Evolutionary conservation across 2,113 vertebrate genomes (phyloP).

Genomic region (Ellobius talpinus): DNA sequence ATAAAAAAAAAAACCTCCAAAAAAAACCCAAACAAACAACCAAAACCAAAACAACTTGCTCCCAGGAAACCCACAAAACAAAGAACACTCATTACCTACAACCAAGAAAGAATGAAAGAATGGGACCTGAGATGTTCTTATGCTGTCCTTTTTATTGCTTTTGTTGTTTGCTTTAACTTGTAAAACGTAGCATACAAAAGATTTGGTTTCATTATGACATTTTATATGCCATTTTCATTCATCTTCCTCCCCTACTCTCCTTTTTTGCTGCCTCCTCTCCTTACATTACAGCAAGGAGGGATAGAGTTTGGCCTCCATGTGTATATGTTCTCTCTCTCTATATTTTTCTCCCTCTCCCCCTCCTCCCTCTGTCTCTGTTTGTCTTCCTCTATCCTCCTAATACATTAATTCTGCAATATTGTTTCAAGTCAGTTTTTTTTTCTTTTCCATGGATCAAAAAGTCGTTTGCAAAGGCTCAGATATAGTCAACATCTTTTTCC

Average conservation of each 20-base stretch:
- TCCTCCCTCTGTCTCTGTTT: not conserved
- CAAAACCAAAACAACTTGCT: not conserved
- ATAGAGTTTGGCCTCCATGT: not conserved
- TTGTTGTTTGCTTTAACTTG: not conserved
- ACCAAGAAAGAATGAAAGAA: slow-evolving; percentile 32
- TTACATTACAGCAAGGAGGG: not conserved
- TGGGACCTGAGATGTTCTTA: not conserved
- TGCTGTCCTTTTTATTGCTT: not conserved
- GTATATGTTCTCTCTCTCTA: not conserved
- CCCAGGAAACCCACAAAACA: slow-evolving; percentile 49
- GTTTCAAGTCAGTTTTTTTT: not conserved
- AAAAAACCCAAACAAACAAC: not conserved
- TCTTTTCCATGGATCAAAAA: not conserved
- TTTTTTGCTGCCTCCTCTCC: not conserved
- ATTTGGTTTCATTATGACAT: not conserved
- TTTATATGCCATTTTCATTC: not conserved
- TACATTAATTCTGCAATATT: not conserved
- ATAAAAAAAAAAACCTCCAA: not conserved
- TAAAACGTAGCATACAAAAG: not conserved
- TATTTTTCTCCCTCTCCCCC: not conserved
- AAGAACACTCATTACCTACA: slow-evolving; percentile 32
- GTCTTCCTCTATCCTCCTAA: not conserved
- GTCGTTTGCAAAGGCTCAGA: slow-evolving; percentile 17
- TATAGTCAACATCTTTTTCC: not conserved
- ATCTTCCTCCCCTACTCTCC: not conserved